Percentiles rank a stretch among this genome's conserved stretches.
phyloP scores from a whole-genome alignment of 2,113 vertebrate species.

The Xiphophorus maculatus region DNA sequence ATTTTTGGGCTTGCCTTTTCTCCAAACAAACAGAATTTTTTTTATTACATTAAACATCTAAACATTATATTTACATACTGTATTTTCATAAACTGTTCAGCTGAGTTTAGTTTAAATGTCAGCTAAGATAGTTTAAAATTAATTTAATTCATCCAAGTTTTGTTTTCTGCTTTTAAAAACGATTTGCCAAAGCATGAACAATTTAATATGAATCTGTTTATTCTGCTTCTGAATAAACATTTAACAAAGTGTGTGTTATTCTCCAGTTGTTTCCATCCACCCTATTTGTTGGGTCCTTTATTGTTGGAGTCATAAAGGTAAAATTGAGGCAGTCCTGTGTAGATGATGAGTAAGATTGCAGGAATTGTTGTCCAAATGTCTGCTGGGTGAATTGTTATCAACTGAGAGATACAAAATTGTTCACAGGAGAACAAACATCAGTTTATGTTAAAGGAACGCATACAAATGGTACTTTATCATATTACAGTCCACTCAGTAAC shows the following conservation, averaged over 20 bases:
- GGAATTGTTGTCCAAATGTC: conserved; percentile 38
- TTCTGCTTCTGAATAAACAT: neutral
- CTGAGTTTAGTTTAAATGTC: neutral
- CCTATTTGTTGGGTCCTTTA: conserved; percentile 13
- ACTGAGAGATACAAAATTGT: conserved; percentile 31
- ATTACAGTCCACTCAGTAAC: conserved; percentile 23
- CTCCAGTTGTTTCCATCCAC: conserved; percentile 1
- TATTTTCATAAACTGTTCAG: conserved; percentile 7
- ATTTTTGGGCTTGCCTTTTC: conserved; percentile 10
- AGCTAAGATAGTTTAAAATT: neutral
- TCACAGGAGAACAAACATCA: conserved; percentile 15
- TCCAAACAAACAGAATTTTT: conserved; percentile 16
- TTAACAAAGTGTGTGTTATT: conserved; percentile 3
- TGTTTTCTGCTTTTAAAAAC: neutral
- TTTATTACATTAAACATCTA: neutral
- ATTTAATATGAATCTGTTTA: neutral
- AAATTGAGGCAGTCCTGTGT: conserved; percentile 45
- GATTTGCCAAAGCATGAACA: neutral
- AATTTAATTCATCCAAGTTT: neutral
- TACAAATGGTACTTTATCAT: conserved; percentile 36
- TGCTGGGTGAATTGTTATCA: conserved; percentile 44
- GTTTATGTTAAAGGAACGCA: conserved; percentile 11
- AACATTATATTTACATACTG: conserved; percentile 15
- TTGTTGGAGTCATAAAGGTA: conserved; percentile 25
- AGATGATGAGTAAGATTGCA: conserved; percentile 50